phyloP scores from a whole-genome alignment of 2,797 vertebrate genomes.

The Thamnophis elegans region DNA sequence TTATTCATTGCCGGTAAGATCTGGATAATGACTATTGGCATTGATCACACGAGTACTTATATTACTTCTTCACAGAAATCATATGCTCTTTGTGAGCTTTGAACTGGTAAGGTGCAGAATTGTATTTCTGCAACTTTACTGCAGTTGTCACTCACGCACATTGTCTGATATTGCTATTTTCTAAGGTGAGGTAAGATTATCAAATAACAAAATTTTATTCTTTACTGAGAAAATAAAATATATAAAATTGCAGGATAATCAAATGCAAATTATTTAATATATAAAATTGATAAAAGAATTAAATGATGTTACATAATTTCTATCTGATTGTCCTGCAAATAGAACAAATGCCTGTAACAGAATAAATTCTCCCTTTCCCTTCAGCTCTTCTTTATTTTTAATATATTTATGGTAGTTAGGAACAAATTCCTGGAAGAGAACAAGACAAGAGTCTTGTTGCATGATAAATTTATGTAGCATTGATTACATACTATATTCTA shows the following conservation, averaged over 20 bases:
- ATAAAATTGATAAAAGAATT: neutral
- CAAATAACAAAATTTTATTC: neutral
- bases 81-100: neutral
- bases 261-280: neutral
- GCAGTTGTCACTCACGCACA: neutral
- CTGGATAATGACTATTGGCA: neutral
- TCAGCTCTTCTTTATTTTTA: neutral
- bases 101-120: neutral
- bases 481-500: neutral
- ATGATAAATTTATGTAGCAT: neutral
- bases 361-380: neutral
- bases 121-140: neutral
- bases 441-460: neutral
- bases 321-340: neutral
- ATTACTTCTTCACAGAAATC: neutral
- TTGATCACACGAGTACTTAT: conserved; percentile 6
- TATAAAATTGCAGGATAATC: neutral
- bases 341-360: neutral
- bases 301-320: neutral
- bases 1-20: conserved; percentile 93
- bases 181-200: neutral
- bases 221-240: neutral
- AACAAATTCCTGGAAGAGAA: neutral
- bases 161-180: neutral
- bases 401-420: neutral